Base-by-base conservation (phyloP, 2,113 vertebrate genomes). In the Lepisosteus oculatus region DNA sequence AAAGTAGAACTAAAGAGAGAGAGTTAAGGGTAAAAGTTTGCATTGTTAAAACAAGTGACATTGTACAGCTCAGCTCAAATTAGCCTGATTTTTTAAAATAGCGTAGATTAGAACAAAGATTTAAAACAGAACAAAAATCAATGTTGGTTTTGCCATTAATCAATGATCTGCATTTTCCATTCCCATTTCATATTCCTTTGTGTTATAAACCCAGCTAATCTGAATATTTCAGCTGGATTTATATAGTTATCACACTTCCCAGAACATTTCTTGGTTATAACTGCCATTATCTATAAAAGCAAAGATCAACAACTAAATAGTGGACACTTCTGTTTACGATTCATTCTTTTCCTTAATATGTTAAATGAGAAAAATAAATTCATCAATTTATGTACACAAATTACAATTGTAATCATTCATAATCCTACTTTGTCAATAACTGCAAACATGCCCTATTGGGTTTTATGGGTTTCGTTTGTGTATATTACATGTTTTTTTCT, bases 151-250 rank as follows among this genome's bases (percentile, higher is more conserved):
- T 13, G 65, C 29, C 61, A 47, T 15, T 8, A 59, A 56, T 57
- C 43, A 15, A 42, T 54, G 29, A 29, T 29, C 29, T 29, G 42
- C 42, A 55, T 68, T 68, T 73, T 61, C 55, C 45, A 61, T 7
- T 42, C 66, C n/a, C 56, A 56, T 68, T 63, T 44, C 17, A 61
- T 6, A 17, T 64, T 11, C 45, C 42, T 55, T 29, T 59, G 54
- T 44, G 64, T 74, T 55, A 65, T 72, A 74, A 76, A 67, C 61
- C 57, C 45, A 64, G 74, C 51, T 76, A 61, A 74, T 76, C 69
- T 55, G 67, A 72, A 54, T 47, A 47, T 74, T 66, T 71, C 70
- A 75, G 74, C 66, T 61, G 69, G 59, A 68, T 67, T 56, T 65
- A 71, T 73, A 77, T 71, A 73, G 9, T 54, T 68, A 62, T 68